phyloP scores from a whole-genome alignment of 1,140 invertebrate species.

The Chrysomallon squamiferum region DNA sequence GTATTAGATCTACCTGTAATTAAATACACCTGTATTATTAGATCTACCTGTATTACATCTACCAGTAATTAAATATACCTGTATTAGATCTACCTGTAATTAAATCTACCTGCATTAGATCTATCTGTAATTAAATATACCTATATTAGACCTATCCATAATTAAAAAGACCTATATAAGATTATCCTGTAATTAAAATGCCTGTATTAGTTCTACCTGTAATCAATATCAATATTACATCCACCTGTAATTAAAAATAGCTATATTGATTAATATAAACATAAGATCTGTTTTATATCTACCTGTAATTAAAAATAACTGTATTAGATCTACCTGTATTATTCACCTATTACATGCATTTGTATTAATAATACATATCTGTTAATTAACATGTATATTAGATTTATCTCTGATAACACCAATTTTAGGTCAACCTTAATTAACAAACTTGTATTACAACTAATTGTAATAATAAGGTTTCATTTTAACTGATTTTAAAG shows the following conservation, averaged over 20 bases:
- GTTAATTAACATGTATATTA: too few relatives aligned
- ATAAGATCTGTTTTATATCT: conserved; percentile 73
- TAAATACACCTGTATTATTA: neutral
- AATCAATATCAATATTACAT: too few relatives aligned
- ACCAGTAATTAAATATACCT: too few relatives aligned
- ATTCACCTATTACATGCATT: too few relatives aligned
- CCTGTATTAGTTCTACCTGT: conserved; percentile 83
- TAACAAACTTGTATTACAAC: too few relatives aligned
- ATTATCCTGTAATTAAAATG: conserved; percentile 65
- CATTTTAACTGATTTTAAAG: too few relatives aligned
- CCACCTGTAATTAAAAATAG: conserved; percentile 70
- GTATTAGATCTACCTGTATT: conserved; percentile 86
- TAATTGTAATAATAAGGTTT: too few relatives aligned
- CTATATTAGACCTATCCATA: conserved; percentile 70
- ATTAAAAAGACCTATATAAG: conserved; percentile 75
- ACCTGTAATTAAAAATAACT: conserved; percentile 65
- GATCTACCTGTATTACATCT: too few relatives aligned
- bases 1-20: conserved; percentile 80
- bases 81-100: neutral
- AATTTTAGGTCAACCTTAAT: too few relatives aligned
- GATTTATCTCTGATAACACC: too few relatives aligned
- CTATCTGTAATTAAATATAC: too few relatives aligned
- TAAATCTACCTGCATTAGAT: conserved; percentile 74
- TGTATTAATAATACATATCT: too few relatives aligned
- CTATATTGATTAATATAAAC: conserved; percentile 78